Evolutionary conservation across 2,113 vertebrate species (phyloP).

Genomic region (Neogale vison): DNA sequence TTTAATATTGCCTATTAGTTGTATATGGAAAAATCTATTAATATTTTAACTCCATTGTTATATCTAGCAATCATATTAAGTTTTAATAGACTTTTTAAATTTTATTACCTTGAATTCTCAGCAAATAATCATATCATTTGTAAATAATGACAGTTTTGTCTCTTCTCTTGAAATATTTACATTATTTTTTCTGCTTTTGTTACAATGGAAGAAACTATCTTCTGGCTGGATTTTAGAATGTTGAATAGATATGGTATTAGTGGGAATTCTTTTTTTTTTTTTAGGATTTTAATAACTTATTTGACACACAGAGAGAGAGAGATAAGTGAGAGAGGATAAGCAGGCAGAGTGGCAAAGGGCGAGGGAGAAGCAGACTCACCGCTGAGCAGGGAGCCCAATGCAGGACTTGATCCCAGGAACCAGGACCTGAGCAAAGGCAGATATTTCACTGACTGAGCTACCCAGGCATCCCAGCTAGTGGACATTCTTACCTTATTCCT

Average conservation of each 20-base stretch:
- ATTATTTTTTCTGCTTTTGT: slow-evolving; percentile 7
- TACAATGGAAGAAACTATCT: not conserved
- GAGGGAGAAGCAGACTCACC: too few relatives aligned
- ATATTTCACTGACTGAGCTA: not conserved
- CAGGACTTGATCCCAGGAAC: too few relatives aligned
- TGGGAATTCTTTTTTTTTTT: not conserved
- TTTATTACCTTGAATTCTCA: not conserved
- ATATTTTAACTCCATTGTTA: not conserved
- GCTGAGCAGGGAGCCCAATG: too few relatives aligned
- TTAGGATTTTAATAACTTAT: not conserved
- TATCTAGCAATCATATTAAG: not conserved
- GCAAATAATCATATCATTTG: not conserved
- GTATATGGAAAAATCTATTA: not conserved
- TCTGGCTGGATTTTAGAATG: not conserved
- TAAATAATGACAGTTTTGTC: not conserved
- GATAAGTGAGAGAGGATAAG: not conserved
- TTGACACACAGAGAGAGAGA: not conserved
- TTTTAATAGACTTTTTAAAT: not conserved
- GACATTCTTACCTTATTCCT: not conserved
- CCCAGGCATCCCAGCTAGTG: not conserved
- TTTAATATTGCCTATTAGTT: not conserved
- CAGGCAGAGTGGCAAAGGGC: not conserved
- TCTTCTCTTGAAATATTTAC: not conserved
- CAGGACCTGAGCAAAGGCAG: not conserved
- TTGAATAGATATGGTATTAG: not conserved